Percentiles rank a stretch among this genome's conserved stretches.
Conservation (phyloP, 2,113 vertebrate genomes). For the Probosciger aterrimus region DNA sequence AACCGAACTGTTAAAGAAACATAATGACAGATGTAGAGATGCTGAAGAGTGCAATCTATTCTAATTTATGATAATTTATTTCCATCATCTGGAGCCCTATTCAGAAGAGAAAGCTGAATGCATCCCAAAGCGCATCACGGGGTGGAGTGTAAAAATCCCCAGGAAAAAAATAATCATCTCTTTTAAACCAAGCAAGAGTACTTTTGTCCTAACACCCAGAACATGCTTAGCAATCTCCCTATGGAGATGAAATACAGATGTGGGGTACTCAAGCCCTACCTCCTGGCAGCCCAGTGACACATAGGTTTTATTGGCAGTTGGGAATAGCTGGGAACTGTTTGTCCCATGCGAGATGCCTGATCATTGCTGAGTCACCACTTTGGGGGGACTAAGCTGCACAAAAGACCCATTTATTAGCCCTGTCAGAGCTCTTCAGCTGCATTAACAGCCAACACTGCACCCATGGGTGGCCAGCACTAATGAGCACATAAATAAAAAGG, state of each 20-base stretch:
- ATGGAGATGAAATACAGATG: slow-evolving; percentile 10
- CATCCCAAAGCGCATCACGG: slow-evolving; percentile 57
- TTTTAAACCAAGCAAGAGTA: slow-evolving; percentile 11
- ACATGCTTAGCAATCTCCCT: slow-evolving; percentile 24
- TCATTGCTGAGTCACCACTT: slow-evolving; percentile 45
- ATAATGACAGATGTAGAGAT: slow-evolving; percentile 72
- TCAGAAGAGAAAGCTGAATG: slow-evolving; percentile 63
- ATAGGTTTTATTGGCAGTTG: neutral
- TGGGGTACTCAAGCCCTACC: neutral
- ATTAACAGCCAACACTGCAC: neutral
- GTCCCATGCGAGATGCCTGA: slow-evolving; percentile 5
- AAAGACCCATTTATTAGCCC: neutral
- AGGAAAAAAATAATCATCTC: neutral
- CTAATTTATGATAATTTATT: slow-evolving; percentile 74
- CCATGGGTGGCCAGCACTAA: slow-evolving; percentile 5
- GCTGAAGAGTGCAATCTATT: slow-evolving; percentile 71
- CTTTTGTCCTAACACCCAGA: slow-evolving; percentile 31
- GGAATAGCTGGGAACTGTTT: slow-evolving; percentile 39
- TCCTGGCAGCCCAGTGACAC: neutral
- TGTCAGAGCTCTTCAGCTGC: slow-evolving; percentile 21
- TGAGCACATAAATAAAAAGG: neutral
- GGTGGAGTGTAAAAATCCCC: slow-evolving; percentile 48
- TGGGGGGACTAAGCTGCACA: neutral
- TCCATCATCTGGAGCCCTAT: slow-evolving; percentile 67
- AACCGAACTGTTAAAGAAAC: slow-evolving; percentile 71